Evolutionary conservation across 2,797 vertebrate genomes (phyloP).

Genomic region (Acanthurus tractus): DNA sequence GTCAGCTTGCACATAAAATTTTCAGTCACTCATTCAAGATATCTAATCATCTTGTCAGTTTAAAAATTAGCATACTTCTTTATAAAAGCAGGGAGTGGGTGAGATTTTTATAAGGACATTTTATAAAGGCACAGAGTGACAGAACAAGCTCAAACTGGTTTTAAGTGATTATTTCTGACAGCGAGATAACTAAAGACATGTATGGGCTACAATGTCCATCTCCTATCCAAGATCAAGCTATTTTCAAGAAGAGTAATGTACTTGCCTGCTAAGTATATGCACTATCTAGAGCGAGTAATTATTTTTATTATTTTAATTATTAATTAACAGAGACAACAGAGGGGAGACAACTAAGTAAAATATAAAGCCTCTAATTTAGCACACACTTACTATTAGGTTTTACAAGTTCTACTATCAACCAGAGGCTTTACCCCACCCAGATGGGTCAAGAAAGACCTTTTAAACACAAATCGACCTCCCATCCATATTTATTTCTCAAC

Average conservation of each 20-base stretch:
- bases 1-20: background rate
- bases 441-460: constrained; percentile 14
- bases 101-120: background rate
- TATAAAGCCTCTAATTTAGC: constrained; percentile 18
- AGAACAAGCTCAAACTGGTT: background rate
- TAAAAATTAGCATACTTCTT: background rate
- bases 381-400: background rate
- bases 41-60: background rate
- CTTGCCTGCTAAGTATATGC: constrained; percentile 5
- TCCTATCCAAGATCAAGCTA: background rate
- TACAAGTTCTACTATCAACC: background rate
- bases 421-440: constrained; percentile 16
- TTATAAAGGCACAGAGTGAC: background rate
- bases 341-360: background rate
- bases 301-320: constrained; percentile 34
- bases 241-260: background rate
- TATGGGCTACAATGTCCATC: background rate
- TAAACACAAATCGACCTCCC: constrained; percentile 12
- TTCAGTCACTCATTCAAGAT: background rate
- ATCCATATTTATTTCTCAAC: constrained; percentile 2
- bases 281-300: constrained; percentile 17
- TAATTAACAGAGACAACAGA: constrained; percentile 18
- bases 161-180: background rate
- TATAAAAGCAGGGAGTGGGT: too few species aligned
- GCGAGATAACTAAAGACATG: background rate